These are phyloP conservation scores for Actenoides lindsayi DNA, from an alignment of 2,113 vertebrate genomes.

Conservation along the genomic window DNA sequence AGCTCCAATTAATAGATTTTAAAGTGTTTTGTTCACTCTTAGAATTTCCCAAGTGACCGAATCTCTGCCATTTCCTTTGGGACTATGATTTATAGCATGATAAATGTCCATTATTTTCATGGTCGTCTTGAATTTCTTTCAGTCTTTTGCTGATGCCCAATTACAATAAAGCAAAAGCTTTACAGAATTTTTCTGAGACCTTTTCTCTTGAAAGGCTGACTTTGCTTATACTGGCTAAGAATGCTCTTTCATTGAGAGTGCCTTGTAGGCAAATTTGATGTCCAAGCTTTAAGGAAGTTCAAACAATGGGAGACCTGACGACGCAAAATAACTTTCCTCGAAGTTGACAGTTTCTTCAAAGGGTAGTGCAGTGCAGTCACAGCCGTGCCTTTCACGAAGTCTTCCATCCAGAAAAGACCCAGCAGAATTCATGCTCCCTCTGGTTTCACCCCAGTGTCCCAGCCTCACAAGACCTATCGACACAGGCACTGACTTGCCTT, in stretches of 20 bases:
- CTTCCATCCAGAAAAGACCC: neutral
- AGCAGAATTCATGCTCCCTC: neutral
- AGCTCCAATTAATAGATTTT: conserved; percentile 10
- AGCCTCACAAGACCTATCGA: neutral
- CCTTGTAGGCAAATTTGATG: neutral
- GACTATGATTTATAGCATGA: neutral
- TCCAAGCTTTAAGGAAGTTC: neutral
- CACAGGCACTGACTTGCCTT: neutral
- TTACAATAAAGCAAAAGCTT: neutral
- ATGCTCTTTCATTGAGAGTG: neutral
- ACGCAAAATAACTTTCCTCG: neutral
- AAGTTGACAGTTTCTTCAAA: neutral
- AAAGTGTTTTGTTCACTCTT: conserved; percentile 17
- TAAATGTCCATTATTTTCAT: conserved; percentile 13
- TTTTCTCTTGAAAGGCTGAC: neutral
- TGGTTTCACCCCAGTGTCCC: neutral
- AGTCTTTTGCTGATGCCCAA: neutral
- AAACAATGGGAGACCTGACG: neutral
- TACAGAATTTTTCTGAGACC: neutral
- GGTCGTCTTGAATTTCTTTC: neutral
- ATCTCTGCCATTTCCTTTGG: neutral
- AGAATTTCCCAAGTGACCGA: conserved; percentile 1
- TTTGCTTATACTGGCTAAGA: neutral
- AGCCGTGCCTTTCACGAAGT: neutral
- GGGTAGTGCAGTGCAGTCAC: neutral